Percentiles rank a stretch among this genome's conserved stretches.
phyloP scores from a whole-genome alignment of 2,888 invertebrate species.

The Microplitis manilae region DNA sequence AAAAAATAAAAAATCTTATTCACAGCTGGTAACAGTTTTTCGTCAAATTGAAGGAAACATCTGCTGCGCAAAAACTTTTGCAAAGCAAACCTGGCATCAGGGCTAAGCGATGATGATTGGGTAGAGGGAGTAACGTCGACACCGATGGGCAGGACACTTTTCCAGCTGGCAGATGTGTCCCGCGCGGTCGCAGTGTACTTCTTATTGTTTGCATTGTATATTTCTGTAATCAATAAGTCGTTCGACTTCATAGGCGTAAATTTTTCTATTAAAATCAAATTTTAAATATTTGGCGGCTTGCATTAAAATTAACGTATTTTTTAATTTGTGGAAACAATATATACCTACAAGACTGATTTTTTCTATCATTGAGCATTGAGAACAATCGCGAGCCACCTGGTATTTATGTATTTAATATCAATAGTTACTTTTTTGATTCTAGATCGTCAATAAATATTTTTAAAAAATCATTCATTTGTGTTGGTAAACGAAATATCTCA shows the following conservation, averaged over 20 bases:
- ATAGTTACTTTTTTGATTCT: neutral
- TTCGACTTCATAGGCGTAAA: constrained; percentile 43
- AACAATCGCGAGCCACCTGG: neutral
- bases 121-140: too few species aligned
- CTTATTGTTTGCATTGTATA: constrained; percentile 59
- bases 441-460: neutral
- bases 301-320: neutral
- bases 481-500: neutral
- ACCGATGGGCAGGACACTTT: constrained; percentile 73
- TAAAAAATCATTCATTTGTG: neutral
- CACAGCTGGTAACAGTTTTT: too few species aligned
- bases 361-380: neutral
- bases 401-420: neutral
- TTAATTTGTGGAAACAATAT: neutral
- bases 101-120: too few species aligned
- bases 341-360: neutral
- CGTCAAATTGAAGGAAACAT: too few species aligned
- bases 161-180: constrained; percentile 77
- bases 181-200: constrained; percentile 65
- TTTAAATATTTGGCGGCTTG: neutral
- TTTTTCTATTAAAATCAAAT: neutral
- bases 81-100: too few species aligned
- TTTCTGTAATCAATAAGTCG: constrained; percentile 62
- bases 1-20: too few species aligned
- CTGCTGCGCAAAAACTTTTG: too few species aligned